Base-by-base conservation (phyloP, 2,888 invertebrate species). In the Gibbula magus region DNA sequence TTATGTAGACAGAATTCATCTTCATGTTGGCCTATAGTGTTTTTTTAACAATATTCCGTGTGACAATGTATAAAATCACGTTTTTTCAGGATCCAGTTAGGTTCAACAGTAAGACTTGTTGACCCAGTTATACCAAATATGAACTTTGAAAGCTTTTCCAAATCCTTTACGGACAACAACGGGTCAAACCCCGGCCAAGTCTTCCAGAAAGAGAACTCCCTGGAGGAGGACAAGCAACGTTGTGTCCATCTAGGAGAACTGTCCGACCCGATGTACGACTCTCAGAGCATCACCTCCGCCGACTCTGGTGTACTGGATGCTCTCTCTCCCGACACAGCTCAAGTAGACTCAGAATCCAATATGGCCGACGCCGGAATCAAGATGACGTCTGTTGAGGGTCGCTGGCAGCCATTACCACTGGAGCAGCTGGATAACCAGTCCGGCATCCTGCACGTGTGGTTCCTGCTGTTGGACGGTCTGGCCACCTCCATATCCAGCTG, bases 391-490 rank as follows among this genome's bases (percentile, higher is more conserved):
- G 53, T 22, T 7, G 74, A 61, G 25, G 25, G 52, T 13, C 79
- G 78, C 25, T 18, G 77, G 79, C 16, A 8, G 7, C 80, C 75
- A 45, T 16, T 56, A 25, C 78, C 82, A 18, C 82, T 92, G 78
- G 89, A 89, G 20, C 83, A 88, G 22, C 83, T 92, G 79, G 92
- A 93, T 82, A 92, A 91, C 78, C 86, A 87, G 29, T 89, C 92
- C 84, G 89, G 97, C 96, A 75, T 98, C 79, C 94, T 98, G 0
- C 96, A 97, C 91, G 97, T 98, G 0, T 93, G 97, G 97, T 97
- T 96, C 90, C 94, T 98, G 67, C 93, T 98, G 13, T 94, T 98
- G 81, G 98, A 98, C 93, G 98, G 97, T 0, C 89, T 94, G 82
- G 93, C 93, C 35, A 93, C 93, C 81, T 91, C 94, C 78, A 93